Evolutionary conservation across 1,140 invertebrate genomes (phyloP), one percentile per base, ranked within the genome.

Genomic region (Rhynchophorus ferrugineus): DNA sequence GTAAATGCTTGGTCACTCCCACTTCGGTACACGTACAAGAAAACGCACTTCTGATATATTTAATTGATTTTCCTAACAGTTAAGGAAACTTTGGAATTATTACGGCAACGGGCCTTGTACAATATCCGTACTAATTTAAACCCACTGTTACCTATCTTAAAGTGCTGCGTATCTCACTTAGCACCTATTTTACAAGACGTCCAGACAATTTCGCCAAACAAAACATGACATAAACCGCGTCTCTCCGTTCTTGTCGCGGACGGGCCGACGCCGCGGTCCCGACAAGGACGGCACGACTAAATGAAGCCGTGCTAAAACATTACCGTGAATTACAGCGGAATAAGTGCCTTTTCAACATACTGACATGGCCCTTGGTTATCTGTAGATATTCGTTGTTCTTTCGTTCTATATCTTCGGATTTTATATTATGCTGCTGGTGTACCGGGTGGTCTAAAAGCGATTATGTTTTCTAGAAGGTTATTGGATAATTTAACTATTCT

Each of bases 241-340:
- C 37, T 39, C 37, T 21, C 9, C 41, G 46, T 53, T 44, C 41
- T 22, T 39, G 19, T 45, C 33, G 22, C 19, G 22, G 11, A 16
- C 21, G n/a, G 5, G 34, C 16, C 24, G 2, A 34, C 33, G 44
- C 39, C 22, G 21, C 20, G 38, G 41, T 41, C 46, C 44, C 35
- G 37, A 46, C n/a, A 53, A 39, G 24, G 50, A 53, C 21, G 46
- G 44, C 39, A 46, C 36, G 16, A 38, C 43, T 53, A 53, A 53
- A 46, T 53, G 50, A 53, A 53, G 50, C 24, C 50, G 50, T 41
- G 50, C 19, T 13, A 37, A 39, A 44, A 54, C 56, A 54, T 58
- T 58, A 58, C 51, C 37, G 51, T 58, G 56, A 58, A 53, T 58
- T 58, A 58, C 51, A 58, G 46, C 37, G 44, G 49, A 42, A 58